Conservation (phyloP, 2,113 vertebrate species). For the Xiphias gladius region DNA sequence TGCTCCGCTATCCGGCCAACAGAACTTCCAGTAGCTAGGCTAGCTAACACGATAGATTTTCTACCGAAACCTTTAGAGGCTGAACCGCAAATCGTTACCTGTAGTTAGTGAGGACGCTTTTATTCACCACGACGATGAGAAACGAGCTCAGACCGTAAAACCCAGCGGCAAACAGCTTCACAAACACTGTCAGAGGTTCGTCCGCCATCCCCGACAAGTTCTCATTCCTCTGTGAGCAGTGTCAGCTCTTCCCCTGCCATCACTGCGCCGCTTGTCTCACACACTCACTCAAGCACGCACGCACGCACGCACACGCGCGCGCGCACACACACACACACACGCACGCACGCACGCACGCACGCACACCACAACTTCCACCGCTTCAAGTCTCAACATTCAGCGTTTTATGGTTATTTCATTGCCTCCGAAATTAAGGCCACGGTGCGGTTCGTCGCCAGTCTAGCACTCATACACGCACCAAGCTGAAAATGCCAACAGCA, state of each 20-base stretch:
- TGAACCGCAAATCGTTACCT: conserved; percentile 79
- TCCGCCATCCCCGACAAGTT: conserved; percentile 86
- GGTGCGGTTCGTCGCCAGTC: too few relatives aligned
- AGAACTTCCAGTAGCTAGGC: conserved; percentile 40
- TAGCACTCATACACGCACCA: neutral
- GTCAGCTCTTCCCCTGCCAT: conserved; percentile 69
- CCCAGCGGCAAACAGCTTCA: conserved; percentile 89
- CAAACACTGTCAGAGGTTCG: conserved; percentile 86
- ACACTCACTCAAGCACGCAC: neutral
- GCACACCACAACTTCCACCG: conserved; percentile 45
- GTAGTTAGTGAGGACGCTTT: conserved; percentile 92
- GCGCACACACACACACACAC: too few relatives aligned
- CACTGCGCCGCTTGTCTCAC: conserved; percentile 31
- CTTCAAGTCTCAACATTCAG: neutral
- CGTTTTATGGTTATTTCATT: neutral
- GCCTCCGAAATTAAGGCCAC: neutral
- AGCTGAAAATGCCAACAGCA: neutral
- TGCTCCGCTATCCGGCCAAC: neutral
- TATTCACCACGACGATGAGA: conserved; percentile 93
- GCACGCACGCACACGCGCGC: neutral
- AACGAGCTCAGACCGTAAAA: conserved; percentile 94
- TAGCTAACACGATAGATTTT: conserved; percentile 54
- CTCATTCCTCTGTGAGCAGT: conserved; percentile 72
- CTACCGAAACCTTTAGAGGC: neutral
- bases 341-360: too few relatives aligned